Conservation (phyloP, 2,888 invertebrate species). For the Pandemis cinnamomeana region DNA sequence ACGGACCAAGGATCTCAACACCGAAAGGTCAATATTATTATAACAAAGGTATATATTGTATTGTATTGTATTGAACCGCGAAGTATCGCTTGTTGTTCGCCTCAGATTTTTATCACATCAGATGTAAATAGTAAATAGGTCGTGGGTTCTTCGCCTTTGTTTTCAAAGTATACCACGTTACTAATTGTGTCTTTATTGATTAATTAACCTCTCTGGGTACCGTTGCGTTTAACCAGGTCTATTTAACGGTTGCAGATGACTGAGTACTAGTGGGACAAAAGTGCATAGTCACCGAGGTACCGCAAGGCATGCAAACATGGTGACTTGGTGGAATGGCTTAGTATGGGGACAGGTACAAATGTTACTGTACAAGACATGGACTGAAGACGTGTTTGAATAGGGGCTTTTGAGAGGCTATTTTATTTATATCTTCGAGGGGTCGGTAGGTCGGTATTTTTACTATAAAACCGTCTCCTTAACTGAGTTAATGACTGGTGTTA, state of each 20-base stretch:
- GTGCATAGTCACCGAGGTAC: conserved; percentile 28
- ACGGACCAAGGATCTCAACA: too few relatives aligned
- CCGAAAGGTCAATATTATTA: too few relatives aligned
- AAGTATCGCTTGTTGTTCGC: too few relatives aligned
- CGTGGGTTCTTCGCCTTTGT: background rate
- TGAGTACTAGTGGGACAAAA: conserved; percentile 4
- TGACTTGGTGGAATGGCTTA: background rate
- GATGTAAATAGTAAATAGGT: background rate
- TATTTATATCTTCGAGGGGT: too few relatives aligned
- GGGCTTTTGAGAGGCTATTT: too few relatives aligned
- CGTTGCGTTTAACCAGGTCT: conserved; percentile 35
- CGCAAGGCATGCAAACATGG: background rate
- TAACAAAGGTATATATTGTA: too few relatives aligned
- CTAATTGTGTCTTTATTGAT: conserved; percentile 17
- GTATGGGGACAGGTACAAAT: background rate
- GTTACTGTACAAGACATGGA: background rate
- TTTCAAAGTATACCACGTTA: background rate
- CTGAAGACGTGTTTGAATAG: too few relatives aligned
- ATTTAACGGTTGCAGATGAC: conserved; percentile 30
- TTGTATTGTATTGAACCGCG: too few relatives aligned
- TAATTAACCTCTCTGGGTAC: conserved; percentile 21
- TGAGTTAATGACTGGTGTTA: background rate
- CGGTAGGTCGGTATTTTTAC: too few relatives aligned
- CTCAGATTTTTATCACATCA: too few relatives aligned
- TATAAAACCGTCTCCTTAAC: background rate